phyloP scores from a whole-genome alignment of 1,140 invertebrate species.

The Drosophila erecta region DNA sequence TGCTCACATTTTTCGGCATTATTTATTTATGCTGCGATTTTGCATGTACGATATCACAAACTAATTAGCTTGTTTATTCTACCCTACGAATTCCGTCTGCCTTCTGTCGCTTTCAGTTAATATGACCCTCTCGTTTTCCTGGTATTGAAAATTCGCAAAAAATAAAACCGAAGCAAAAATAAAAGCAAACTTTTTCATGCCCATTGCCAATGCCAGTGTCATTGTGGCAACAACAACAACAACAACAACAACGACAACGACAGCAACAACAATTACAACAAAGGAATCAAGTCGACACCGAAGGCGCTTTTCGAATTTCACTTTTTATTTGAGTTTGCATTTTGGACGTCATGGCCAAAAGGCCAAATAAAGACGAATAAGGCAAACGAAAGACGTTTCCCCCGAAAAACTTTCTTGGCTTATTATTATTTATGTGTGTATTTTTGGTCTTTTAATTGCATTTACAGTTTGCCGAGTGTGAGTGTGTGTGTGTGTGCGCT shows the following conservation, averaged over 20 bases:
- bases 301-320: constrained; percentile 41
- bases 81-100: constrained; percentile 6
- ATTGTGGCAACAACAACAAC: constrained; percentile 26
- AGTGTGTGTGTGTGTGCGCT: neutral
- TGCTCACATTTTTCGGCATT: constrained; percentile 1
- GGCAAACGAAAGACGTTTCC: constrained; percentile 14
- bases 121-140: constrained; percentile 8
- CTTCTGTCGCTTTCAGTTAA: constrained; percentile 1
- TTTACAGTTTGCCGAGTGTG: constrained; percentile 46
- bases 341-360: constrained; percentile 41
- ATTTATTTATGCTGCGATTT: constrained; percentile 17
- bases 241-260: constrained; percentile 3
- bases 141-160: constrained; percentile 25
- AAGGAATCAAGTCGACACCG: constrained; percentile 26
- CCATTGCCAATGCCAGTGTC: constrained; percentile 58
- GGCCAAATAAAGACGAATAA: constrained; percentile 2
- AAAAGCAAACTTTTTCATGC: constrained; percentile 11
- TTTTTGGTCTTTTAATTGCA: constrained; percentile 47
- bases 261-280: constrained; percentile 11
- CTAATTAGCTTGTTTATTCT: constrained; percentile 58
- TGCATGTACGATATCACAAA: constrained; percentile 44
- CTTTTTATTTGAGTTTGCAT: constrained; percentile 53
- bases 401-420: constrained; percentile 31
- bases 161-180: neutral
- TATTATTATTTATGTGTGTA: constrained; percentile 21